Evolutionary conservation across 2,888 invertebrate genomes (phyloP).

Genomic region (Caenorhabditis doughertyi): DNA sequence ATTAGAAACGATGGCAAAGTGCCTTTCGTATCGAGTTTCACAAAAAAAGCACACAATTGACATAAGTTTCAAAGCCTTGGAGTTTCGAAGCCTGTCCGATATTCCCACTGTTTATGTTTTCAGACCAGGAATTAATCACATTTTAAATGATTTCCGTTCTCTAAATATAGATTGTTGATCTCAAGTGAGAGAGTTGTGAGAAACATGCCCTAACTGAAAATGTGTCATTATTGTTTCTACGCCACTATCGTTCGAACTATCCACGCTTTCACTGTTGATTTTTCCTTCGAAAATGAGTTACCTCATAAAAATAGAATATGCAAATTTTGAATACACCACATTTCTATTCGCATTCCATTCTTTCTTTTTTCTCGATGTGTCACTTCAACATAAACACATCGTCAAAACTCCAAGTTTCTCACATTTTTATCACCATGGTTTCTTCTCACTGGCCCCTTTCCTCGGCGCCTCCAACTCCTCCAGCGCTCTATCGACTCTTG

Average conservation of each 20-base stretch:
- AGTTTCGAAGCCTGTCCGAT: not conserved
- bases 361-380: conserved; percentile 34
- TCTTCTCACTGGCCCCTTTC: conserved; percentile 1
- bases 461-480: conserved; percentile 17
- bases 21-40: conserved; percentile 25
- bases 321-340: conserved; percentile 3
- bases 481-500: conserved; percentile 20
- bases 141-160: too few relatives aligned
- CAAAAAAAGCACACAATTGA: not conserved
- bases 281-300: conserved; percentile 6
- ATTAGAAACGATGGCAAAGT: conserved; percentile 11
- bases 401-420: conserved; percentile 19
- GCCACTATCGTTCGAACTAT: too few relatives aligned
- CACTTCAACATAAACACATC: conserved; percentile 59
- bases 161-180: too few relatives aligned
- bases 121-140: not conserved
- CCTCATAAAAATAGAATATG: conserved; percentile 49
- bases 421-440: conserved; percentile 57
- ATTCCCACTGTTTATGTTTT: not conserved
- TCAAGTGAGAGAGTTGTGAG: too few relatives aligned
- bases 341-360: conserved; percentile 15
- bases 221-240: too few relatives aligned
- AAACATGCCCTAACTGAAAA: too few relatives aligned
- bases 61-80: conserved; percentile 27
- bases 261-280: conserved; percentile 8